These are phyloP conservation scores for Delichon dasypus DNA, from an alignment of 2,797 vertebrate species.

Conservation along the genomic window DNA sequence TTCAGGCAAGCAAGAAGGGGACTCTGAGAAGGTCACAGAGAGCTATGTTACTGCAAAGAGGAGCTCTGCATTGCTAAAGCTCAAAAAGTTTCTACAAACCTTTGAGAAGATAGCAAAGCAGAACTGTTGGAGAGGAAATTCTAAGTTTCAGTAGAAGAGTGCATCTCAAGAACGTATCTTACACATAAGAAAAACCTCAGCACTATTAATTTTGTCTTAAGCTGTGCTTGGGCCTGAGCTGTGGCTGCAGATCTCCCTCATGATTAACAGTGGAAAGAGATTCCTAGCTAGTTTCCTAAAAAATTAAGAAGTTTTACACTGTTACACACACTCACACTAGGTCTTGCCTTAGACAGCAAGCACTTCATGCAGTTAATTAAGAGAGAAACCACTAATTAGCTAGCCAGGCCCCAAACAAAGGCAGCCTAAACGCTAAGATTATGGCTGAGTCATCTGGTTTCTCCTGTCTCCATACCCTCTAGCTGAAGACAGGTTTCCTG, in stretches of 20 bases:
- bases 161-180: background rate
- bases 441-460: constrained; percentile 3
- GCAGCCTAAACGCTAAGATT: background rate
- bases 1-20: background rate
- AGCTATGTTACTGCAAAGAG: background rate
- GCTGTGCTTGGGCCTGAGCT: background rate
- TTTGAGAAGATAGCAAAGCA: background rate
- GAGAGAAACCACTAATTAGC: constrained; percentile 50
- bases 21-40: constrained; percentile 24
- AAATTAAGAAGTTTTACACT: background rate
- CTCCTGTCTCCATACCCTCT: background rate
- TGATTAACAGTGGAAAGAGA: background rate
- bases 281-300: background rate
- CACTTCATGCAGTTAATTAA: background rate
- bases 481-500: background rate
- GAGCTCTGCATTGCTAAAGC: background rate
- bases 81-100: background rate
- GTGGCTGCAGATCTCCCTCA: background rate
- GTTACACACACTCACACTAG: background rate
- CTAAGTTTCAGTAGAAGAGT: background rate
- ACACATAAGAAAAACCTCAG: background rate
- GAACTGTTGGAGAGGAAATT: background rate
- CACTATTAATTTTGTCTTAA: background rate
- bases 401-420: constrained; percentile 19
- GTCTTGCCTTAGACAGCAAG: background rate